phyloP scores from a whole-genome alignment of 2,888 invertebrate species.

The Euphydryas editha region DNA sequence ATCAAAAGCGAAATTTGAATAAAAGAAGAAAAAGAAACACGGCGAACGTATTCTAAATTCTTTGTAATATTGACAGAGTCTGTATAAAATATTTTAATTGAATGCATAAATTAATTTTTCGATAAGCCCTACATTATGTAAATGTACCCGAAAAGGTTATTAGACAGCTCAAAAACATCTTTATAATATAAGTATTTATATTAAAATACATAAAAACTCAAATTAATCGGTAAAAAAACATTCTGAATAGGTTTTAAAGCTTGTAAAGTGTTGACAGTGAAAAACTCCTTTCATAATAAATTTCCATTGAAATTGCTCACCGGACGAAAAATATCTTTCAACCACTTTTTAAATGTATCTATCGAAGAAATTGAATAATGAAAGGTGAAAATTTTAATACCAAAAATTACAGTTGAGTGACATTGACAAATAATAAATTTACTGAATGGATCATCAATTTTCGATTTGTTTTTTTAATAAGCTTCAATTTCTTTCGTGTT shows the following conservation, averaged over 20 bases:
- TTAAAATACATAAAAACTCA: not conserved
- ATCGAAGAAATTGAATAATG: conserved; percentile 46
- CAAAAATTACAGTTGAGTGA: conserved; percentile 23
- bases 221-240: conserved; percentile 1
- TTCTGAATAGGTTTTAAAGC: conserved; percentile 4
- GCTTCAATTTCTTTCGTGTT: not conserved
- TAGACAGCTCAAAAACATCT: too few species aligned
- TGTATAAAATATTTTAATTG: too few species aligned
- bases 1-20: too few species aligned
- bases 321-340: conserved; percentile 40
- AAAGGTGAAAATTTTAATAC: conserved; percentile 43
- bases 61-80: too few species aligned
- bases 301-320: conserved; percentile 23
- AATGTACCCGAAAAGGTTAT: too few species aligned
- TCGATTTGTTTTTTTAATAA: not conserved
- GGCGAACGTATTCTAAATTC: too few species aligned
- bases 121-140: too few species aligned
- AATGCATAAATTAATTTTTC: too few species aligned
- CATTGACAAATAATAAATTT: not conserved
- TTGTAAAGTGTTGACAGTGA: conserved; percentile 5
- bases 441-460: conserved; percentile 6
- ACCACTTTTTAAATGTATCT: conserved; percentile 31
- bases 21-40: too few species aligned
- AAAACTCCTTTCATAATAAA: conserved; percentile 19
- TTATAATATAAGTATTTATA: too few species aligned